Evolutionary conservation across 2,888 invertebrate species (phyloP).

Genomic region (Tridacna gigas): DNA sequence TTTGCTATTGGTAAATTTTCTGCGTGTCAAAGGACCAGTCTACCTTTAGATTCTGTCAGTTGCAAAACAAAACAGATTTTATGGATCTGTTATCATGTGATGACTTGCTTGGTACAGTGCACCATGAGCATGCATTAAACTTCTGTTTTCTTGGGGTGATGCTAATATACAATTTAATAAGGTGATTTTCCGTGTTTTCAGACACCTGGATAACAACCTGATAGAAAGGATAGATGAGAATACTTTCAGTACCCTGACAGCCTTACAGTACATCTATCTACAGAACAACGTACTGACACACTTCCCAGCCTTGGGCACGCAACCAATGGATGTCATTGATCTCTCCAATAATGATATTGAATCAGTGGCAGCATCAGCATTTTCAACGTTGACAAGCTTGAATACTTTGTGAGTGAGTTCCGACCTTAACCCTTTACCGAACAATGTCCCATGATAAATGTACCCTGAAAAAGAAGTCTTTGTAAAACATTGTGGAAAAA

Average conservation of each 20-base stretch:
- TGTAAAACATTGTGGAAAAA: no score
- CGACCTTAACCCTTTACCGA: background rate
- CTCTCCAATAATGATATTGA: slow-evolving; percentile 52
- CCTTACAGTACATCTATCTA: slow-evolving; percentile 54
- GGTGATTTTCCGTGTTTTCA: slow-evolving; percentile 29
- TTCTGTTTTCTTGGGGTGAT: no score
- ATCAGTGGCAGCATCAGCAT: slow-evolving; percentile 50
- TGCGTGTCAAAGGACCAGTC: no score
- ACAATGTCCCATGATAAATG: no score
- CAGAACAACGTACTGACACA: slow-evolving; percentile 58
- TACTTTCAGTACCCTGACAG: slow-evolving; percentile 53
- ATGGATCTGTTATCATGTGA: no score
- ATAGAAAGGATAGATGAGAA: slow-evolving; percentile 58
- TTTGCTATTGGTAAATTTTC: no score
- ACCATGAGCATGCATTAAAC: no score
- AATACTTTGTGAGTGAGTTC: slow-evolving; percentile 51
- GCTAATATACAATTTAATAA: no score
- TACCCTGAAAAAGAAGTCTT: no score
- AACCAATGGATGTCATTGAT: slow-evolving; percentile 36
- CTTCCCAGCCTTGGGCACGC: slow-evolving; percentile 51
- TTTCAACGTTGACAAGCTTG: slow-evolving; percentile 35
- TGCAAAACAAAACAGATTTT: no score
- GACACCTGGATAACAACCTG: slow-evolving; percentile 61
- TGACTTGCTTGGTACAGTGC: no score
- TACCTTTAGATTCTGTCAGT: no score